phyloP scores from a whole-genome alignment of 2,797 vertebrate species.

The Austrolebias charrua region DNA sequence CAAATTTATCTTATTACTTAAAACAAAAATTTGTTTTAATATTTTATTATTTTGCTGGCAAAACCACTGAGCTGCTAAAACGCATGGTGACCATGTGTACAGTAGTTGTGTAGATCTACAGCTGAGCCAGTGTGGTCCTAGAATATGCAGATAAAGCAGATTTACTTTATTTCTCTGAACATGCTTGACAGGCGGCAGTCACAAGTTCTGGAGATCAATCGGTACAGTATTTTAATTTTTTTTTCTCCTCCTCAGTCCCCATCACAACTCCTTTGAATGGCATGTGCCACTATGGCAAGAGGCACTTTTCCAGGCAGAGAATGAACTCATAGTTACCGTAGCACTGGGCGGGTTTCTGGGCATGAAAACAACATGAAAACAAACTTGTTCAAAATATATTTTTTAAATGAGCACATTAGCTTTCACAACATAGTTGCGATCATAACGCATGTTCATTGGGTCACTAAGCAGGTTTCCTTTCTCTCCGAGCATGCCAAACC shows the following conservation, averaged over 20 bases:
- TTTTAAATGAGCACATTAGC: conserved; percentile 65
- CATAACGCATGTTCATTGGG: conserved; percentile 79
- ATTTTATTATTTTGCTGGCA: conserved; percentile 25
- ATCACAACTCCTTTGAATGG: conserved; percentile 82
- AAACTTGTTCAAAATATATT: conserved; percentile 35
- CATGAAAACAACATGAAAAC: conserved; percentile 38
- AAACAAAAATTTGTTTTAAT: conserved; percentile 18
- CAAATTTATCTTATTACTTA: conserved; percentile 1
- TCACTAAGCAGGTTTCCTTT: conserved; percentile 70
- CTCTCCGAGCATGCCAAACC: conserved; percentile 75
- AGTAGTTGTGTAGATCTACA: conserved; percentile 70
- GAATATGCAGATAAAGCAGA: conserved; percentile 78
- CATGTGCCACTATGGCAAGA: conserved; percentile 80
- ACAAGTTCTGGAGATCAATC: conserved; percentile 89
- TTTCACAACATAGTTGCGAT: conserved; percentile 73
- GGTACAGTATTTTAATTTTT: conserved; percentile 87
- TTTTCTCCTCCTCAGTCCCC: conserved; percentile 80
- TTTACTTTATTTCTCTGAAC: conserved; percentile 88
- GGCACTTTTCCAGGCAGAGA: conserved; percentile 62
- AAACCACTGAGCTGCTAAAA: conserved; percentile 27
- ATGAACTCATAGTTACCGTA: conserved; percentile 45
- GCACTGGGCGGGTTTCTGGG: conserved; percentile 63
- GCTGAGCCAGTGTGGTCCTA: conserved; percentile 75
- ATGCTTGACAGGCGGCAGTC: conserved; percentile 89
- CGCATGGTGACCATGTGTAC: conserved; percentile 63